Evolutionary conservation across 2,888 invertebrate species (phyloP), one percentile per base, ranked within the genome.

Genomic region (Crocallis elinguaria): DNA sequence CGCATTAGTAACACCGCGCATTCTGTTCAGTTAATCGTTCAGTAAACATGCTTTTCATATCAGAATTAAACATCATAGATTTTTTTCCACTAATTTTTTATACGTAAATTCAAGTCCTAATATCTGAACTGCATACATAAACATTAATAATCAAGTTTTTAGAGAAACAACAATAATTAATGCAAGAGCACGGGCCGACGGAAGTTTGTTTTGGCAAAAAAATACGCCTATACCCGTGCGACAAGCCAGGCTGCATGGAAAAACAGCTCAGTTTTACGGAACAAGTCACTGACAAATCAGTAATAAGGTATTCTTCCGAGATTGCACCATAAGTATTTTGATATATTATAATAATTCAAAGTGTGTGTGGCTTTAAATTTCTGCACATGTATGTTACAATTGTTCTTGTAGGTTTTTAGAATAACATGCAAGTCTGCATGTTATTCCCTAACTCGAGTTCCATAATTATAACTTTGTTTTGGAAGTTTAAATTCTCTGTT

Each of bases 191-290:
- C 75, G 79, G 62, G 60, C 88, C 89, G 89, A 72, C 89, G 89
- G 88, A 68, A 71, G 79, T 68, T 67, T 69, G 73, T 80, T 82
- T 84, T 77, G 71, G 78, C 78, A 79, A 85, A 87, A 86, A 86
- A 89, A 88, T 89, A 77, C 86, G 89, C 89, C 89, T 90, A 89
- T 71, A 61, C 49, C 49, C 55, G 51, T 43, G 39, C 35, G 16
- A 14, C 32, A 30, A 35, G 23, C 51, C 21, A 11, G 12, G 14
- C 43, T 37, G 39, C 49, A 48, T 14, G 39, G 14, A 14, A 21
- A 29, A 21, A 21, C 25, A 17, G 52, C 49, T 21, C 27, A 33
- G 4, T 27, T 12, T 41, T 19, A 42, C 12, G 8, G 36, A 12
- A 3, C 3, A 21, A 36, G 21, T 12, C 13, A 21, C 21, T 12